These are phyloP conservation scores for Trissolcus japonicus DNA, from an alignment of 2,888 invertebrate species.

Conservation along the genomic window DNA sequence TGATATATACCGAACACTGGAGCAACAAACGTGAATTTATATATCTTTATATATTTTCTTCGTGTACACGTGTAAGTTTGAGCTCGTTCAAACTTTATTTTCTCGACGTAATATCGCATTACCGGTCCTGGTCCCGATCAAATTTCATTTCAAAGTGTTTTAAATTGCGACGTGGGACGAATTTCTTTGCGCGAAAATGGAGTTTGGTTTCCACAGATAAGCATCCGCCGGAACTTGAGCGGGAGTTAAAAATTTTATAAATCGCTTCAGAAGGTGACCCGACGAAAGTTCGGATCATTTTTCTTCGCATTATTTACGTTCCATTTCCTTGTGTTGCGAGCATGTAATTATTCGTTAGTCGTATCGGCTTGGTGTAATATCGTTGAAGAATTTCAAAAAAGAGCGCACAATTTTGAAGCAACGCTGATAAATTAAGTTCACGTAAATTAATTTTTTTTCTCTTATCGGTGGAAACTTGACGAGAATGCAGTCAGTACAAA, in stretches of 20 bases:
- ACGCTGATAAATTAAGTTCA: not conserved
- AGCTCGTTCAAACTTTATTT: conserved; percentile 28
- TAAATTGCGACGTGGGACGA: conserved; percentile 34
- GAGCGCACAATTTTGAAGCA: not conserved
- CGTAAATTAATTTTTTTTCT: not conserved
- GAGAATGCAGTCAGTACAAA: too few species aligned
- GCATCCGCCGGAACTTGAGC: conserved; percentile 35
- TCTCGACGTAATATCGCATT: conserved; percentile 27
- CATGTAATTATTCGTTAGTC: conserved; percentile 37
- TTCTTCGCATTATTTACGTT: conserved; percentile 53
- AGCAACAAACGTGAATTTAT: conserved; percentile 18
- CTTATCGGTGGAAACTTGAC: not conserved
- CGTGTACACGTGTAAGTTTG: conserved; percentile 8
- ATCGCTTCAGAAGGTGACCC: conserved; percentile 36
- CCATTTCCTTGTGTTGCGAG: conserved; percentile 40
- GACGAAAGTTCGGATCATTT: conserved; percentile 45
- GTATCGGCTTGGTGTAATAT: conserved; percentile 4
- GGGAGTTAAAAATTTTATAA: conserved; percentile 52
- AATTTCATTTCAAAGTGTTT: conserved; percentile 46
- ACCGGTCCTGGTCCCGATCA: conserved; percentile 24
- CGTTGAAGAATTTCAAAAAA: conserved; percentile 16
- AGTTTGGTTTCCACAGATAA: conserved; percentile 43
- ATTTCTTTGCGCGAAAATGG: conserved; percentile 28
- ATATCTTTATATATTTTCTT: conserved; percentile 13
- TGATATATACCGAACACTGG: conserved; percentile 5